Percentiles rank a stretch among this genome's conserved stretches.
phyloP scores from a whole-genome alignment of 2,113 vertebrate genomes.

The Phrynocephalus versicolor region DNA sequence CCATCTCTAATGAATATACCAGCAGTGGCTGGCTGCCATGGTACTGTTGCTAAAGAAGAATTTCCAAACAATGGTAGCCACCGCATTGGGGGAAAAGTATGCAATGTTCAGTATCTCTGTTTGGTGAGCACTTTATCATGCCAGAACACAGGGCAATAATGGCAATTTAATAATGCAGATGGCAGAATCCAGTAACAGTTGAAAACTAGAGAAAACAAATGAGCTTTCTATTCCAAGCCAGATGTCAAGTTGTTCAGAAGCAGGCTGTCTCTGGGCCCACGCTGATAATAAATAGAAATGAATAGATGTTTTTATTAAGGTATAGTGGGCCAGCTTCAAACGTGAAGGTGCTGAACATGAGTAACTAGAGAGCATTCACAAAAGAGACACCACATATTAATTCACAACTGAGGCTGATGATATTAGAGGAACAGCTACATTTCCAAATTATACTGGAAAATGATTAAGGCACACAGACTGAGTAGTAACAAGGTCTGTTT shows the following conservation, averaged over 20 bases:
- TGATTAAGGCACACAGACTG: not conserved
- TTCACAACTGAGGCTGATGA: slow-evolving; percentile 13
- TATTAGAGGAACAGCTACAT: slow-evolving; percentile 31
- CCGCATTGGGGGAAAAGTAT: slow-evolving; percentile 34
- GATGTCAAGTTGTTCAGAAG: slow-evolving; percentile 45
- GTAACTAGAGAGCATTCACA: slow-evolving; percentile 30
- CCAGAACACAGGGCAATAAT: slow-evolving; percentile 60
- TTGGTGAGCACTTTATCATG: slow-evolving; percentile 42
- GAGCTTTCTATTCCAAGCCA: slow-evolving; percentile 52
- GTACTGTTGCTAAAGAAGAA: slow-evolving; percentile 27
- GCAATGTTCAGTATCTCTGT: slow-evolving; percentile 52
- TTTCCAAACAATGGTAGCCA: not conserved
- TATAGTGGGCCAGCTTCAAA: slow-evolving; percentile 41
- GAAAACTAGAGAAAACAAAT: slow-evolving; percentile 58
- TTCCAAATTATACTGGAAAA: slow-evolving; percentile 1
- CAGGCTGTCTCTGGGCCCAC: slow-evolving; percentile 53
- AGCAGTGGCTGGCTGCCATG: not conserved
- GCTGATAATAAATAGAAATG: slow-evolving; percentile 53
- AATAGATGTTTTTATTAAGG: slow-evolving; percentile 52
- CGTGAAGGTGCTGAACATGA: slow-evolving; percentile 37
- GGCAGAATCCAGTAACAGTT: slow-evolving; percentile 42
- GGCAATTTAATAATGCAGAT: slow-evolving; percentile 68
- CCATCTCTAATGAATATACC: not conserved
- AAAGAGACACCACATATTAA: slow-evolving; percentile 45
- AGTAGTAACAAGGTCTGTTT: not conserved